Conservation (phyloP, 2,797 vertebrate genomes). For the Meriones psammophilus region DNA sequence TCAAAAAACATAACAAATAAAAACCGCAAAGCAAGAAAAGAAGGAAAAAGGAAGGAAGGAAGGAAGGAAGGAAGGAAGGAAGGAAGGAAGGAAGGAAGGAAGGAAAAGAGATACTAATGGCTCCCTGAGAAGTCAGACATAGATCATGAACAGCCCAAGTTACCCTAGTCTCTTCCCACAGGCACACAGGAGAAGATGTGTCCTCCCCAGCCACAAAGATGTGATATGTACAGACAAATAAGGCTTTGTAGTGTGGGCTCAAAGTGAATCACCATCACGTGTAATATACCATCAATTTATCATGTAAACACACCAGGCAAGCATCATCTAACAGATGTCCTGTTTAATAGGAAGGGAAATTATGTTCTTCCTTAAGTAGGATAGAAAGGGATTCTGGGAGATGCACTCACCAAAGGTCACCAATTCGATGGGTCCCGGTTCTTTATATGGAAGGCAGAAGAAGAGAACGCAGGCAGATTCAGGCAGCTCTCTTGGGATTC, state of each 20-base stretch:
- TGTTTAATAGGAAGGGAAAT: not conserved
- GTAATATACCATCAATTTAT: not conserved
- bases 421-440: not conserved
- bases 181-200: not conserved
- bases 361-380: conserved; percentile 4
- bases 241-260: not conserved
- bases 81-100: too few relatives aligned
- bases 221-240: not conserved
- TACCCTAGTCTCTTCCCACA: not conserved
- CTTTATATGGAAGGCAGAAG: not conserved
- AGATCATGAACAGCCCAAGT: not conserved
- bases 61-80: not conserved
- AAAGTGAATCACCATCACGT: not conserved
- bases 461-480: not conserved
- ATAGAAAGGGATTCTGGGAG: not conserved
- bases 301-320: not conserved
- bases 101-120: not conserved
- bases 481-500: conserved; percentile 24
- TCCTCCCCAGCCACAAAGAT: conserved; percentile 20
- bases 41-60: not conserved
- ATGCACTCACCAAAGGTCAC: conserved; percentile 64
- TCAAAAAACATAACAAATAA: not conserved
- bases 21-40: not conserved
- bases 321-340: not conserved
- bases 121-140: not conserved